Base-by-base conservation (phyloP, 2,888 invertebrate genomes). In the Ichneumoninae sp. region DNA sequence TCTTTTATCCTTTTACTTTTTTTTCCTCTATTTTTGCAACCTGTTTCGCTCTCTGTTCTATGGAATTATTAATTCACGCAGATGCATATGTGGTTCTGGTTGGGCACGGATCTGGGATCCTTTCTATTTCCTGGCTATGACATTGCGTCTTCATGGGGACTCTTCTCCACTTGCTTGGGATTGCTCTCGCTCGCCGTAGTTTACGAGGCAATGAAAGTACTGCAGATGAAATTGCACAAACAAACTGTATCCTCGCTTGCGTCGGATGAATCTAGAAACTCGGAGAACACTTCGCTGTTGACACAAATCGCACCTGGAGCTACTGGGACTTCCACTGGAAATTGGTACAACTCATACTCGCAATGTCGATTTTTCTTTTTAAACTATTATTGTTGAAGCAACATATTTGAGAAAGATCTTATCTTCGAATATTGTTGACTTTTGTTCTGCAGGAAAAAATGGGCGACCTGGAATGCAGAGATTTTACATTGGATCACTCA, bases 51-150 rank as follows among this genome's bases (percentile, higher is more conserved):
- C 33, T 40, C 19, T n/a, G 47, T 7, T 6, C 26, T 68, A 52
- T 66, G 7, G 16, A 40, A 65, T 69, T 81, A 26, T 74, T 30
- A 16, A 69, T 86, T 86, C 87, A 54, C 85, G 47, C 85, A 93
- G 92, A 96, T 96, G 96, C 95, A 95, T 89, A 95, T 95, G 95
- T 95, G 94, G 93, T 96, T 96, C 94, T 96, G 96, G 96, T 96
- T 96, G 93, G 96, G 95, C 76, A 95, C 94, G 86, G 94, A 96
- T 91, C 93, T 96, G 79, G 95, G 95, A 19, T 94, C 95, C 87
- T 96, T 96, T 92, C 92, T 96, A 89, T 96, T 97, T 93, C 92
- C 95, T 68, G 96, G 96, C 30, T 95, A 96, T 69, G 94, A 94
- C 87, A 94, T 96, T 78, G 94, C 82, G 3, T 90, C 91, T 1